Conservation (phyloP, 2,888 invertebrate genomes). For the Steromphala cineraria region DNA sequence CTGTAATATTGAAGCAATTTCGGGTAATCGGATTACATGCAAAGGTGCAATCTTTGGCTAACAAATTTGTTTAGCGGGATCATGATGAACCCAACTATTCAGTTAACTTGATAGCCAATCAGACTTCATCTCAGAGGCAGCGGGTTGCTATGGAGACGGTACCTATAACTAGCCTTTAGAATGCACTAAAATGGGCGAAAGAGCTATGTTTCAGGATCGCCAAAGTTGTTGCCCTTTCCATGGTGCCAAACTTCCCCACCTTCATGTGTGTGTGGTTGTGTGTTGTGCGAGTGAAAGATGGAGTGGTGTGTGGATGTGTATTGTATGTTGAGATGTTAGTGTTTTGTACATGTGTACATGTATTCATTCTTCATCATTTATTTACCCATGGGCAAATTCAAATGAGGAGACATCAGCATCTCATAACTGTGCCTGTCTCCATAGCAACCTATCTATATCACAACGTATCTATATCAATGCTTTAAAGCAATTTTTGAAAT, state of each 20-base stretch:
- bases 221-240: background rate
- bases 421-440: background rate
- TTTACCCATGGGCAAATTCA: background rate
- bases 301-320: background rate
- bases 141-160: background rate
- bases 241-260: background rate
- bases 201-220: background rate
- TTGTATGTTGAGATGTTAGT: background rate
- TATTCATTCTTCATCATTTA: background rate
- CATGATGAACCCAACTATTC: background rate
- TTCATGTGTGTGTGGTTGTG: background rate
- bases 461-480: background rate
- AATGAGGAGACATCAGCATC: background rate
- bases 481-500: background rate
- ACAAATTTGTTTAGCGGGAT: background rate
- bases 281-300: background rate
- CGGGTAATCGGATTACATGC: background rate
- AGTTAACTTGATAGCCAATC: background rate
- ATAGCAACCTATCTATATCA: background rate
- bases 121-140: slow-evolving; percentile 8
- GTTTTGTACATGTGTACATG: background rate
- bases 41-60: slow-evolving; percentile 3
- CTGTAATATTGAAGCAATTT: background rate
- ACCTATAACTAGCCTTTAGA: too few relatives aligned
- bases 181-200: too few relatives aligned